Evolutionary conservation across 2,888 invertebrate species (phyloP).

Genomic region (Xanthorhoe designata): DNA sequence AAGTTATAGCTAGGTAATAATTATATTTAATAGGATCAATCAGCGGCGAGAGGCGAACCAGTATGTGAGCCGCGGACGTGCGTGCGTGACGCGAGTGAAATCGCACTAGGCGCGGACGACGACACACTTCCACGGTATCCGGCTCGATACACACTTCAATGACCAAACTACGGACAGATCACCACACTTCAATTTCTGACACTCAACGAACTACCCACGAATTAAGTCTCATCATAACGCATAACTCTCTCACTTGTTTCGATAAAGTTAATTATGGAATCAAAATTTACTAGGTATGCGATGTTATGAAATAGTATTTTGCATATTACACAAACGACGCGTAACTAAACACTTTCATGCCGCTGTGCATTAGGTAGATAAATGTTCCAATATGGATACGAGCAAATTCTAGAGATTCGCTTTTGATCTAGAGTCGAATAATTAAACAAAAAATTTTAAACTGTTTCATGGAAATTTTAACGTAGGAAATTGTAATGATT

Average conservation of each 20-base stretch:
- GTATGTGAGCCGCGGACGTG: conserved; percentile 69
- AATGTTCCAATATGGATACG: background rate
- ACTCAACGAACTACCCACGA: conserved; percentile 34
- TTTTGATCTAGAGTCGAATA: background rate
- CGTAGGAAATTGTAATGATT: conserved; percentile 39
- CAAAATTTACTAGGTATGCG: conserved; percentile 52
- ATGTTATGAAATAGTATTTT: conserved; percentile 58
- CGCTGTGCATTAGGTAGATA: conserved; percentile 43
- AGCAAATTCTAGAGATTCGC: conserved; percentile 2
- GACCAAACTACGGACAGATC: conserved; percentile 47
- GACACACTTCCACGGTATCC: conserved; percentile 75
- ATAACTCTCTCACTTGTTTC: conserved; percentile 10
- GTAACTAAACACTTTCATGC: conserved; percentile 51
- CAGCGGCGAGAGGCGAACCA: conserved; percentile 59
- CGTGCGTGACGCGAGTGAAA: conserved; percentile 82
- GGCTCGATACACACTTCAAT: conserved; percentile 52
- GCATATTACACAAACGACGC: conserved; percentile 55
- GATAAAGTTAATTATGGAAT: conserved; percentile 50
- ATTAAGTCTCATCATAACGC: background rate
- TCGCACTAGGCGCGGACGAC: conserved; percentile 63
- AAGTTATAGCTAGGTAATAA: conserved; percentile 44
- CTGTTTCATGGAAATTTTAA: conserved; percentile 37
- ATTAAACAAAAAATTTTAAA: conserved; percentile 21
- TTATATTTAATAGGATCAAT: conserved; percentile 69
- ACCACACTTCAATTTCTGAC: conserved; percentile 46